phyloP scores from a whole-genome alignment of 2,113 vertebrate species.

The Anarrhichthys ocellatus region DNA sequence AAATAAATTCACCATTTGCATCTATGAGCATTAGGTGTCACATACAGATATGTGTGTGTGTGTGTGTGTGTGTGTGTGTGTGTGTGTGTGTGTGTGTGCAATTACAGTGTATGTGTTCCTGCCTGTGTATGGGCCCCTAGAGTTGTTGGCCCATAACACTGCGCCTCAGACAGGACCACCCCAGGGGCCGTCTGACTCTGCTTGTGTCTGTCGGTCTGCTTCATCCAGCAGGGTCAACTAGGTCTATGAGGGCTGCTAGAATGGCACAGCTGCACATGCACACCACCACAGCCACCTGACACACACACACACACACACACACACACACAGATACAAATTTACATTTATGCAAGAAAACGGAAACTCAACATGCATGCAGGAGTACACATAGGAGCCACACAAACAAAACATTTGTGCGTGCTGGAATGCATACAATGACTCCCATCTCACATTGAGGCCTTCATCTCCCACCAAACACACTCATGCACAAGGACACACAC shows the following conservation, averaged over 20 bases:
- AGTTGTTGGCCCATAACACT: slow-evolving; percentile 71
- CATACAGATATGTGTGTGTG: slow-evolving; percentile 9
- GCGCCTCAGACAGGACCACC: slow-evolving; percentile 78
- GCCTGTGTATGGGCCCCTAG: slow-evolving; percentile 68
- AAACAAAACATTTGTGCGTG: slow-evolving; percentile 57
- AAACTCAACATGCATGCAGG: slow-evolving; percentile 20
- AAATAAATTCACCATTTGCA: neutral
- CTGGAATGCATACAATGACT: slow-evolving; percentile 66
- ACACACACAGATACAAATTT: slow-evolving; percentile 21
- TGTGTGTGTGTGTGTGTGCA: slow-evolving; percentile 30
- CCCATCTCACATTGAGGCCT: slow-evolving; percentile 67
- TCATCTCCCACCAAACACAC: slow-evolving; percentile 55
- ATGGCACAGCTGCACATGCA: slow-evolving; percentile 68
- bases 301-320: neutral
- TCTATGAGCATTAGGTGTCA: neutral
- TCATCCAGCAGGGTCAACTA: slow-evolving; percentile 71
- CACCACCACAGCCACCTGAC: neutral
- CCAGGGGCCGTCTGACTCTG: slow-evolving; percentile 76
- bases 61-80: slow-evolving; percentile 30
- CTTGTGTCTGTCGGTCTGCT: slow-evolving; percentile 73
- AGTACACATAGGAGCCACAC: slow-evolving; percentile 40
- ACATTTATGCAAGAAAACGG: slow-evolving; percentile 12
- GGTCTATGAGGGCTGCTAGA: slow-evolving; percentile 71
- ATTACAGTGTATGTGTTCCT: slow-evolving; percentile 68
- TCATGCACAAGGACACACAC: slow-evolving; percentile 18